Percentiles rank a stretch among this genome's conserved stretches.
These are phyloP conservation scores for Acrocephalus kingi DNA, from an alignment of 2,113 vertebrate species.

Conservation along the genomic window DNA sequence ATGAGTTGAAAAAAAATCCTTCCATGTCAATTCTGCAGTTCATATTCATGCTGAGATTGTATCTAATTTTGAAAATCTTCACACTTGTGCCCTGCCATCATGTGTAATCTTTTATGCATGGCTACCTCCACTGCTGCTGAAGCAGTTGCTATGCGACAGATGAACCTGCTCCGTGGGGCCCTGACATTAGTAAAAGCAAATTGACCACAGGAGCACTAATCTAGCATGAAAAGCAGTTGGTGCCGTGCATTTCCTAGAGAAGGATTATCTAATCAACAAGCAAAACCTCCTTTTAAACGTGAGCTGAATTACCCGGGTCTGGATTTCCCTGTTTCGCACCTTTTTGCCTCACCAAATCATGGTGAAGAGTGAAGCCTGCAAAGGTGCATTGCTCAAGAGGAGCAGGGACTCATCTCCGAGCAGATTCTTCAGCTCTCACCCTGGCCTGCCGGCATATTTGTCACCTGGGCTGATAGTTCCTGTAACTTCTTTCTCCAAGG, in stretches of 20 bases:
- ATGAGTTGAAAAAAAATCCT: constrained; percentile 77
- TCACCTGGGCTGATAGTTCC: not conserved
- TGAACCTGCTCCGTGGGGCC: constrained; percentile 88
- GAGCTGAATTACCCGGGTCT: constrained; percentile 65
- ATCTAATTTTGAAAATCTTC: constrained; percentile 88
- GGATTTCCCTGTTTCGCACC: constrained; percentile 53
- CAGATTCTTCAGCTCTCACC: constrained; percentile 5
- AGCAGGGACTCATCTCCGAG: not conserved
- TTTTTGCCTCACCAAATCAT: constrained; percentile 21
- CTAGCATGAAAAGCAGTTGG: constrained; percentile 94
- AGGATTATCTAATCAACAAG: constrained; percentile 74
- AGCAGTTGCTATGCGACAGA: constrained; percentile 95
- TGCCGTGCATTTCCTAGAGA: constrained; percentile 76
- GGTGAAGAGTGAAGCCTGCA: not conserved
- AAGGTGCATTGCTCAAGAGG: not conserved
- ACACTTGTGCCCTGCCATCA: constrained; percentile 84
- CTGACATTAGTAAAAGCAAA: constrained; percentile 99
- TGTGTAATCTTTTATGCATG: constrained; percentile 98
- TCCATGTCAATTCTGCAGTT: constrained; percentile 75
- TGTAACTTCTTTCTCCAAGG: constrained; percentile 26
- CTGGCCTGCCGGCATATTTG: constrained; percentile 38
- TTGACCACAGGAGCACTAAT: constrained; percentile 99
- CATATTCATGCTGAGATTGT: constrained; percentile 82
- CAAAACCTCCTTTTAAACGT: constrained; percentile 68
- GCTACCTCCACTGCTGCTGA: constrained; percentile 87